A percentile compares a stretch with the other conserved stretches of the same genome.
Conservation (phyloP, 2,888 invertebrate species). For the Hanleya hanleyi region DNA sequence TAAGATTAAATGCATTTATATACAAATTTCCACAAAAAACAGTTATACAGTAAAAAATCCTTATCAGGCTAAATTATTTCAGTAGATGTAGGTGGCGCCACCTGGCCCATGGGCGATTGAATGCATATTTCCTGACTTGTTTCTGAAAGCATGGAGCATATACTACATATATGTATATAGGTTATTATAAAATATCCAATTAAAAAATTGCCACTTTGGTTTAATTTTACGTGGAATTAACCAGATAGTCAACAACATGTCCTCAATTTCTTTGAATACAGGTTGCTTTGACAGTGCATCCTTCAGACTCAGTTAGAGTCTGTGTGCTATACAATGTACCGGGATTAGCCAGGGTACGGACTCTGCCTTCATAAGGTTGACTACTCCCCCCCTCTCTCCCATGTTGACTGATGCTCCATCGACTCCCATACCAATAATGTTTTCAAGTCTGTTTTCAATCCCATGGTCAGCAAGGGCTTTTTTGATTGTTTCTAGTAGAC, state of each 20-base stretch:
- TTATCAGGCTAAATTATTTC: no score
- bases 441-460: background rate
- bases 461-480: background rate
- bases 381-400: background rate
- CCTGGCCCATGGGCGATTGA: no score
- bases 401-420: slow-evolving; percentile 3
- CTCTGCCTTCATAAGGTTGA: background rate
- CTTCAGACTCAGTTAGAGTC: background rate
- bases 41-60: no score
- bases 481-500: background rate
- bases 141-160: no score
- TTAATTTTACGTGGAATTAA: no score
- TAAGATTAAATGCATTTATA: no score
- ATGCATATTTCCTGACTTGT: no score
- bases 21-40: no score
- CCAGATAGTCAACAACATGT: background rate
- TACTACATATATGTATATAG: no score
- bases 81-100: no score
- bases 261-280: background rate
- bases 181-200: no score
- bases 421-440: background rate
- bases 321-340: background rate
- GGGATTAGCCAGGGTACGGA: background rate
- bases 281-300: background rate
- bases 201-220: no score